Conservation (phyloP, 2,113 vertebrate species). For the Barbus barbus region DNA sequence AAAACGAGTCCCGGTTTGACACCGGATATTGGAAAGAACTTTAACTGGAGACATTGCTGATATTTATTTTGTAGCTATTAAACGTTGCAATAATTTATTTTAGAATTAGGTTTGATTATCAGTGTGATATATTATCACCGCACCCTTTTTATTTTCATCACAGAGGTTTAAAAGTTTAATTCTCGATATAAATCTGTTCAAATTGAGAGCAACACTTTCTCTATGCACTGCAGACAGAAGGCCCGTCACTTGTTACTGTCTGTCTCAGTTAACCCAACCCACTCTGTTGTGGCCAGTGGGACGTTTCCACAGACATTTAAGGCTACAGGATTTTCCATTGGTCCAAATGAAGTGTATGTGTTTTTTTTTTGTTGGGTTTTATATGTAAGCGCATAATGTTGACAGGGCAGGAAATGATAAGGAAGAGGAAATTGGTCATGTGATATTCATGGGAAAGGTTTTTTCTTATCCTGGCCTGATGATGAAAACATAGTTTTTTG, state of each 20-base stretch:
- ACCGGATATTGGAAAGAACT: not conserved
- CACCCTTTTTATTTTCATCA: not conserved
- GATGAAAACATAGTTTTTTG: too few species aligned
- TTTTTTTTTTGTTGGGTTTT: too few species aligned
- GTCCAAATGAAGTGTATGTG: constrained; percentile 34
- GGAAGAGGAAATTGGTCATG: not conserved
- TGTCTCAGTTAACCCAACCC: constrained; percentile 39
- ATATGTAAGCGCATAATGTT: not conserved
- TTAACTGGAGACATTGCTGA: not conserved
- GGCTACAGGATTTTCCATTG: constrained; percentile 60
- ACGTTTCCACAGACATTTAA: constrained; percentile 64
- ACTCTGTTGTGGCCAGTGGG: constrained; percentile 35
- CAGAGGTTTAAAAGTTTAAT: too few species aligned
- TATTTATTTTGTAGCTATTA: not conserved
- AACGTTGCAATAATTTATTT: not conserved
- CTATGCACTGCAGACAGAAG: not conserved
- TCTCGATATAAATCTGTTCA: too few species aligned
- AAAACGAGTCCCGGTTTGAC: not conserved
- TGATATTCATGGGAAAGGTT: not conserved
- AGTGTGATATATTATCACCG: not conserved
- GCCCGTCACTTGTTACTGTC: constrained; percentile 41
- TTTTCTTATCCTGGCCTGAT: too few species aligned
- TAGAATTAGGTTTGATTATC: not conserved
- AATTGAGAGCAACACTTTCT: not conserved
- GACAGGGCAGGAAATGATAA: not conserved